phyloP scores from a whole-genome alignment of 2,888 invertebrate genomes.

The Dicycla oo region DNA sequence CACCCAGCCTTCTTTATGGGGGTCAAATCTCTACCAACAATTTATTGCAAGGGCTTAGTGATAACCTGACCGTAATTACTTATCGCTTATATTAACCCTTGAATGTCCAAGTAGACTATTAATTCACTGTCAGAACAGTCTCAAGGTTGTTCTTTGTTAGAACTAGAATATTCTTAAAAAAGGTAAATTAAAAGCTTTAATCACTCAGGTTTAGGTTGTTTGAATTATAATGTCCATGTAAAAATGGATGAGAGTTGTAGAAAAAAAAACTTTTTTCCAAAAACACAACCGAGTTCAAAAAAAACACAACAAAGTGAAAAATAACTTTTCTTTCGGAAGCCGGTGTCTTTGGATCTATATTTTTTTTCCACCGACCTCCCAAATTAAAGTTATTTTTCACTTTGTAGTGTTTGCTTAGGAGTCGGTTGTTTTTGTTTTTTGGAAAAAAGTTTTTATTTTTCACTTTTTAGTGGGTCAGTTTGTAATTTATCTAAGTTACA shows the following conservation, averaged over 20 bases:
- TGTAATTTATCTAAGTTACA: no score
- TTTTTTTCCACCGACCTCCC: no score
- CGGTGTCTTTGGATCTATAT: no score
- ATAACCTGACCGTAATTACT: conserved; percentile 73
- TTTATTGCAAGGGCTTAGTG: conserved; percentile 67
- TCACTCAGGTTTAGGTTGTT: conserved; percentile 5
- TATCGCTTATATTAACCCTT: conserved; percentile 73
- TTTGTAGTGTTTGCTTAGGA: no score
- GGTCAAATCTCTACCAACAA: conserved; percentile 69
- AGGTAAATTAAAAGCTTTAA: conserved; percentile 20
- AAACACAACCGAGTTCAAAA: no score
- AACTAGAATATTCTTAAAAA: conserved; percentile 17
- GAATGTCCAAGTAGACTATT: conserved; percentile 64
- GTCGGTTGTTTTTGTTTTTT: no score
- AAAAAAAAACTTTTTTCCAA: no score
- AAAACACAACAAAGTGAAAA: no score
- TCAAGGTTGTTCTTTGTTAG: conserved; percentile 46
- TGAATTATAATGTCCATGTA: neutral
- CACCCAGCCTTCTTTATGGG: conserved; percentile 67
- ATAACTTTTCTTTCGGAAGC: no score
- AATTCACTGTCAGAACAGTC: conserved; percentile 54
- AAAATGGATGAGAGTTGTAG: conserved; percentile 9
- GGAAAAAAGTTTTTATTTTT: no score
- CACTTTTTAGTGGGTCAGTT: no score
- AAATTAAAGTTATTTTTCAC: no score